A percentile compares a stretch with the other conserved stretches of the same genome.
These are phyloP conservation scores for Phaonia tiefii DNA, from an alignment of 2,888 invertebrate species.

Conservation along the genomic window DNA sequence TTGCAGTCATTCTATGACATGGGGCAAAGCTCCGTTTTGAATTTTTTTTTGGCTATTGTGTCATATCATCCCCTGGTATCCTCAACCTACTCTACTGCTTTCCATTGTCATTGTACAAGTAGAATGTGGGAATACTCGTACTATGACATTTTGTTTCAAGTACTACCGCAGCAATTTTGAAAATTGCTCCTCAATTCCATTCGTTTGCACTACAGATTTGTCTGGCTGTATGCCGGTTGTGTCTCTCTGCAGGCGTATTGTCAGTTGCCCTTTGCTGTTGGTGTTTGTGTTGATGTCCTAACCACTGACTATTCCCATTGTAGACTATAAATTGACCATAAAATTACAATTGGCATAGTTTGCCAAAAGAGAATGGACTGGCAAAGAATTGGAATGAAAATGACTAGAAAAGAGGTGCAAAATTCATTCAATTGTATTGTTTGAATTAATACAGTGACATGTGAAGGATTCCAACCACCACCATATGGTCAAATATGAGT, in stretches of 20 bases:
- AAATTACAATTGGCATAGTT: constrained; percentile 69
- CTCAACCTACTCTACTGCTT: not conserved
- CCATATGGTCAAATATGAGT: too few species aligned
- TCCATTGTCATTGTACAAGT: not conserved
- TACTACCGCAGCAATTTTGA: constrained; percentile 59
- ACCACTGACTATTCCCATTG: constrained; percentile 64
- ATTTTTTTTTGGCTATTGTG: not conserved
- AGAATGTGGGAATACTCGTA: constrained; percentile 7
- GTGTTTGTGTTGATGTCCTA: constrained; percentile 44
- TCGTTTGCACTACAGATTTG: too few species aligned
- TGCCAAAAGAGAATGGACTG: constrained; percentile 52
- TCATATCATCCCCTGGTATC: not conserved
- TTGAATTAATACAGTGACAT: too few species aligned
- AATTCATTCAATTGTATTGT: too few species aligned
- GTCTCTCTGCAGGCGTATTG: too few species aligned
- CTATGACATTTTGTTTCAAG: constrained; percentile 61
- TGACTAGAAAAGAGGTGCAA: too few species aligned
- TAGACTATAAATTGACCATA: constrained; percentile 68
- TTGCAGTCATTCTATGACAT: constrained; percentile 25
- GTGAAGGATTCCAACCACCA: too few species aligned
- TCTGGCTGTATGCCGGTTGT: too few species aligned
- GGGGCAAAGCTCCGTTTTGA: too few species aligned
- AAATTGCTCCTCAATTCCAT: constrained; percentile 13
- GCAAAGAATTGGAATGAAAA: not conserved
- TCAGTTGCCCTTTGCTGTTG: not conserved